phyloP scores from a whole-genome alignment of 2,113 vertebrate species.

The Nerophis ophidion region DNA sequence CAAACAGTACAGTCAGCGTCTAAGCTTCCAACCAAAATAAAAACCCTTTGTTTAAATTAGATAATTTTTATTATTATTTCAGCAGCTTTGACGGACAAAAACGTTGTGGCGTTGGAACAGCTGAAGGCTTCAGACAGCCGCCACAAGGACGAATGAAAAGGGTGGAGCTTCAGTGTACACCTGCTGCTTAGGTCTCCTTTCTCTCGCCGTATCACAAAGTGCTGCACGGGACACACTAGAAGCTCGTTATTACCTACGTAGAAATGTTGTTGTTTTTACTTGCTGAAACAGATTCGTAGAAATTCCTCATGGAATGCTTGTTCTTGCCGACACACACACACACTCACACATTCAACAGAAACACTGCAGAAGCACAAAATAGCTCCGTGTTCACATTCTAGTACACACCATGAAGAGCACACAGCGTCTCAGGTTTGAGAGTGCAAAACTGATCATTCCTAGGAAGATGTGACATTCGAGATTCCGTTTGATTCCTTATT shows the following conservation, averaged over 20 bases:
- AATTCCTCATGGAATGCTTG: conserved; percentile 36
- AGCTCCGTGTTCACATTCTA: conserved; percentile 51
- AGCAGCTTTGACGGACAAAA: conserved; percentile 69
- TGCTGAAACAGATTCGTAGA: background rate
- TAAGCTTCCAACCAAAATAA: too few species aligned
- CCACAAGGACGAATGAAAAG: background rate
- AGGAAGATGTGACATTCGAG: conserved; percentile 62
- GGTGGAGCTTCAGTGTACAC: background rate
- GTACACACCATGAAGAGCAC: too few species aligned
- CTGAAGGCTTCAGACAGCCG: background rate
- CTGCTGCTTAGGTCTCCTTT: too few species aligned
- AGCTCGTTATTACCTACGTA: conserved; percentile 26
- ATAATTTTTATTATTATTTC: conserved; percentile 56
- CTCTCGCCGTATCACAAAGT: too few species aligned
- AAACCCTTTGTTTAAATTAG: conserved; percentile 11
- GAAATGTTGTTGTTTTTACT: conserved; percentile 31
- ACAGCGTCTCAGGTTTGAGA: conserved; percentile 1
- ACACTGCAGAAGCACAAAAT: conserved; percentile 55
- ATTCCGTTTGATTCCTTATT: conserved; percentile 13
- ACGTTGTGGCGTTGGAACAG: conserved; percentile 1
- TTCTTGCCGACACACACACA: conserved; percentile 26
- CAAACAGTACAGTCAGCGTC: conserved; percentile 37
- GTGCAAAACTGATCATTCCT: conserved; percentile 73
- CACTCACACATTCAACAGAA: conserved; percentile 27
- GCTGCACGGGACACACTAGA: conserved; percentile 21